A percentile compares a stretch with the other conserved stretches of the same genome.
These are phyloP conservation scores for Lasioglossum baleicum DNA, from an alignment of 1,140 invertebrate genomes.

Conservation along the genomic window DNA sequence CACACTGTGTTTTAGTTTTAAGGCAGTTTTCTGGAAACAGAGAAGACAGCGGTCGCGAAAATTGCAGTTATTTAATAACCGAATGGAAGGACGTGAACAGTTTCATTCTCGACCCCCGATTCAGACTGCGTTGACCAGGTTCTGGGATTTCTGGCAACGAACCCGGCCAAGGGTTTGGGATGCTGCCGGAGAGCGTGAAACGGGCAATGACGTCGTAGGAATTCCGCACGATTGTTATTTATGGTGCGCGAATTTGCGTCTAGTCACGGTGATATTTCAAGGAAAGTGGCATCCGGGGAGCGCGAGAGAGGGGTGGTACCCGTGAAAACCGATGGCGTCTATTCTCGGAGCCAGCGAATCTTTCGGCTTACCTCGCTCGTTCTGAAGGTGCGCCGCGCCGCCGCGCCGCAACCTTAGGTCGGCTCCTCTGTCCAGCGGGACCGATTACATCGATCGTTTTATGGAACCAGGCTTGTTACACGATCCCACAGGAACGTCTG, in stretches of 20 bases:
- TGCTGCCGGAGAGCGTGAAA: neutral
- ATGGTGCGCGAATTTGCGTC: conserved; percentile 62
- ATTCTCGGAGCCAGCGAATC: conserved; percentile 40
- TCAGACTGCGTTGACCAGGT: too few species aligned
- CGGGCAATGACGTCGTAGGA: conserved; percentile 32
- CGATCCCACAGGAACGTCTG: conserved; percentile 39
- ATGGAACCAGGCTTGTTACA: conserved; percentile 64
- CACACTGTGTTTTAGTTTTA: too few species aligned
- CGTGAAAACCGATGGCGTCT: conserved; percentile 51
- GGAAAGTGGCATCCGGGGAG: conserved; percentile 51
- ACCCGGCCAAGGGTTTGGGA: too few species aligned
- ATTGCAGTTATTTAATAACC: too few species aligned
- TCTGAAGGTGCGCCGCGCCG: conserved; percentile 15
- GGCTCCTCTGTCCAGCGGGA: conserved; percentile 40
- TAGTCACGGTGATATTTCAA: conserved; percentile 66
- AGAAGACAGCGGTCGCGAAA: too few species aligned
- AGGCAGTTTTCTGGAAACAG: too few species aligned
- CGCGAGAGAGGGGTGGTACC: neutral
- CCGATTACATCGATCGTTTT: conserved; percentile 69
- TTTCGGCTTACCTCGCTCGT: conserved; percentile 32
- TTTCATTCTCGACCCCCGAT: too few species aligned
- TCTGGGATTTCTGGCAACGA: too few species aligned
- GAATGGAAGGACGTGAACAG: too few species aligned
- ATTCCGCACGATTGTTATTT: conserved; percentile 62
- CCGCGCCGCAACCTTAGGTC: conserved; percentile 8